Evolutionary conservation across 2,797 vertebrate species (phyloP).

Genomic region (Salarias fasciatus): DNA sequence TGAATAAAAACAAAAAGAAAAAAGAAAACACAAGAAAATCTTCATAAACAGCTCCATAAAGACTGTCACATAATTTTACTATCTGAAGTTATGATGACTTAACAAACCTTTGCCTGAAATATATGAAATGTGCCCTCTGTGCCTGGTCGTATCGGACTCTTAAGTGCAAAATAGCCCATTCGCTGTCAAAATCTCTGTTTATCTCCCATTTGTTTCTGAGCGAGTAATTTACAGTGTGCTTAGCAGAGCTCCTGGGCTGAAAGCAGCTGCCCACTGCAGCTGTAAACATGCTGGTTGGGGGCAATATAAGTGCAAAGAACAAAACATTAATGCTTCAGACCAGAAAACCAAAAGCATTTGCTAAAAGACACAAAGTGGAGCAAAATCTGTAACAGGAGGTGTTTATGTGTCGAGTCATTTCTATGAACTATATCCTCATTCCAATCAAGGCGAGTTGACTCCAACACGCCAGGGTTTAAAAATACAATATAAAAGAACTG

Average conservation of each 20-base stretch:
- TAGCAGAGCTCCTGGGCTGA: neutral
- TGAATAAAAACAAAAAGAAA: too few relatives aligned
- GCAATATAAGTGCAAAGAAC: neutral
- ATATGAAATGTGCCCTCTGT: neutral
- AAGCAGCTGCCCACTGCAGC: neutral
- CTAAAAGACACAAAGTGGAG: too few relatives aligned
- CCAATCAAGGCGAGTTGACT: constrained; percentile 36
- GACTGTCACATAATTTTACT: too few relatives aligned
- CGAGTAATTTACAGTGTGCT: neutral
- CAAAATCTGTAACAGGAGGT: neutral
- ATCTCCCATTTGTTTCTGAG: neutral
- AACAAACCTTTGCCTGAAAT: neutral
- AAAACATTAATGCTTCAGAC: neutral
- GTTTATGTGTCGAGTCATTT: constrained; percentile 3
- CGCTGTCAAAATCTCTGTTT: neutral
- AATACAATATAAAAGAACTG: constrained; percentile 38
- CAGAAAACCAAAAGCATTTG: neutral
- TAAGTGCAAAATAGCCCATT: neutral
- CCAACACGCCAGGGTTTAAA: constrained; percentile 55
- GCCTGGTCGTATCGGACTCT: neutral
- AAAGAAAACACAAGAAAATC: too few relatives aligned
- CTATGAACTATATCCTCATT: constrained; percentile 5
- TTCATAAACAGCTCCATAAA: too few relatives aligned
- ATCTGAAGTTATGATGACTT: too few relatives aligned
- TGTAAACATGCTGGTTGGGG: neutral